A percentile compares a stretch with the other conserved stretches of the same genome.
phyloP scores from a whole-genome alignment of 2,888 invertebrate genomes.

The Hydropsyche betteni region DNA sequence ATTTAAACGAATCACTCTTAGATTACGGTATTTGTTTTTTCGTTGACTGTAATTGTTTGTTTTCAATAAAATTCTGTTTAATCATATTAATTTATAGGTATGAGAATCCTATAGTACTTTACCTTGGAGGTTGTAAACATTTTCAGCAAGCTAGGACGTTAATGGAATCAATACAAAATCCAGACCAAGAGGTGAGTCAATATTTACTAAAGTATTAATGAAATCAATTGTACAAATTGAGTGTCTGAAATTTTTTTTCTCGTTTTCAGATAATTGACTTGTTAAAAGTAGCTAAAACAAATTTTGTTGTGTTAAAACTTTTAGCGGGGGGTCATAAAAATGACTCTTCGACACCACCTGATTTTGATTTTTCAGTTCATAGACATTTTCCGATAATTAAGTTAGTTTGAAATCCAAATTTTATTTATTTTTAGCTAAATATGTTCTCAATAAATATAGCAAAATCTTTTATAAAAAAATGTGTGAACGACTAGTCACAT shows the following conservation, averaged over 20 bases:
- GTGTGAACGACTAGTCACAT: constrained; percentile 38
- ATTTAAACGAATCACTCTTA: constrained; percentile 85
- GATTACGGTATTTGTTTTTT: constrained; percentile 64
- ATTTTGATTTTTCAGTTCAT: constrained; percentile 91
- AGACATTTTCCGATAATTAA: constrained; percentile 93
- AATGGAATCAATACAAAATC: constrained; percentile 82
- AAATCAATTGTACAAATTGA: background rate
- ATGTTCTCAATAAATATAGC: background rate
- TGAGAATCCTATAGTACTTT: constrained; percentile 71
- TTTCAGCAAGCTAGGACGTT: constrained; percentile 91
- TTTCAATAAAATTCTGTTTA: constrained; percentile 13
- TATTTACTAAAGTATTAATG: background rate
- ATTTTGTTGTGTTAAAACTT: constrained; percentile 93
- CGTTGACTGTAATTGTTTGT: background rate
- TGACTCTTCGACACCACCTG: constrained; percentile 83
- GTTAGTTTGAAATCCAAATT: constrained; percentile 58
- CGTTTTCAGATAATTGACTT: constrained; percentile 77
- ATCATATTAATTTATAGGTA: constrained; percentile 55
- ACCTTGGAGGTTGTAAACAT: constrained; percentile 87
- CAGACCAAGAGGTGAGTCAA: constrained; percentile 78
- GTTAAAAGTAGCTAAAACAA: constrained; percentile 92
- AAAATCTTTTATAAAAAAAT: constrained; percentile 27
- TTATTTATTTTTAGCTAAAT: constrained; percentile 22
- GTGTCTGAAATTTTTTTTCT: constrained; percentile 47
- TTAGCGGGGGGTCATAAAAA: constrained; percentile 92